phyloP scores from a whole-genome alignment of 2,113 vertebrate species.

The Ramphastos sulfuratus region DNA sequence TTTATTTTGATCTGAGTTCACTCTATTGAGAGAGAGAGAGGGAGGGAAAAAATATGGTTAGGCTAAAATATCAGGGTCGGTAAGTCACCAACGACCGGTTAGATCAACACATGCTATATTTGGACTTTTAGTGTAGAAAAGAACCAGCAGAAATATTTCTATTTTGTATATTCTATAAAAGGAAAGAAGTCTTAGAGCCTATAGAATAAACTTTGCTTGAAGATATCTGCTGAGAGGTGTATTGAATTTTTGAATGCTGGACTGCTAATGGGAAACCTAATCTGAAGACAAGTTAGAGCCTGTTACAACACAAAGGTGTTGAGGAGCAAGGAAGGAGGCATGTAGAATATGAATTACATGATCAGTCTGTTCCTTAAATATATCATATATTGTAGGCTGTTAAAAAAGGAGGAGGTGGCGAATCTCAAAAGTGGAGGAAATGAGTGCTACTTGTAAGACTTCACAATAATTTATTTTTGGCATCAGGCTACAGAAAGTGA shows the following conservation, averaged over 20 bases:
- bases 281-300: not conserved
- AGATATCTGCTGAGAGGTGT: not conserved
- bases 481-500: not conserved
- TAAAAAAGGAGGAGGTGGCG: conserved; percentile 32
- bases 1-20: not conserved
- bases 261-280: conserved; percentile 36
- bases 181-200: not conserved
- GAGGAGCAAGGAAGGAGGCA: not conserved
- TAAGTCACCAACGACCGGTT: not conserved
- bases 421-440: not conserved
- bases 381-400: not conserved
- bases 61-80: not conserved
- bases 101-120: conserved; percentile 32
- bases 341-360: not conserved
- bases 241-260: conserved; percentile 10
- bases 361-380: not conserved
- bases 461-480: conserved; percentile 26
- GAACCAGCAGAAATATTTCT: not conserved
- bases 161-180: not conserved
- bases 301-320: not conserved
- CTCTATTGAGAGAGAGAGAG: not conserved
- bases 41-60: not conserved
- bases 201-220: conserved; percentile 6
- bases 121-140: conserved; percentile 10
- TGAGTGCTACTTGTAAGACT: conserved; percentile 3